These are phyloP conservation scores for Leptobrachium ailaonicum DNA, from an alignment of 2,113 vertebrate genomes.

Conservation along the genomic window DNA sequence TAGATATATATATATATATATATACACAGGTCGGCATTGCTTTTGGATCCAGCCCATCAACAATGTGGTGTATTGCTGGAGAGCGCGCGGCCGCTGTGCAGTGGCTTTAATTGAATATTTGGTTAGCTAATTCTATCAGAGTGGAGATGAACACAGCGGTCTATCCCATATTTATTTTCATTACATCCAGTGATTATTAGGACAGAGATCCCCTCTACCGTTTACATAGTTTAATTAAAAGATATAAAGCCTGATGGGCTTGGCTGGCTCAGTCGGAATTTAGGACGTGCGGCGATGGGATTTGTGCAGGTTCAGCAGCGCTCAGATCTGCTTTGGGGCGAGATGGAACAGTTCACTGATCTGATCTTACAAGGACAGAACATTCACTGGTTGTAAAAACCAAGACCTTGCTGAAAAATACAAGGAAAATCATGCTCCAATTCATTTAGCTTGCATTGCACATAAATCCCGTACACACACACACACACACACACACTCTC, in stretches of 20 bases:
- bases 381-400: background rate
- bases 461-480: too few relatives aligned
- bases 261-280: background rate
- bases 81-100: background rate
- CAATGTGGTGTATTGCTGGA: background rate
- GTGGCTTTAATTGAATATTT: constrained; percentile 18
- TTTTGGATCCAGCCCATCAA: too few relatives aligned
- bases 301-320: constrained; percentile 10
- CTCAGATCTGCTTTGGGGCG: background rate
- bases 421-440: too few relatives aligned
- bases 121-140: constrained; percentile 20
- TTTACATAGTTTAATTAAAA: constrained; percentile 2
- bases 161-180: constrained; percentile 19
- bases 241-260: background rate
- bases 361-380: background rate
- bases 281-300: background rate
- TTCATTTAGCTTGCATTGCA: too few relatives aligned
- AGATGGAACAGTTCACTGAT: constrained; percentile 4
- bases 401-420: too few relatives aligned
- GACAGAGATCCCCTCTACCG: background rate
- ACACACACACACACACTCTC: too few relatives aligned
- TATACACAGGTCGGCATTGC: too few relatives aligned
- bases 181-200: constrained; percentile 21
- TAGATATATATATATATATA: too few relatives aligned
- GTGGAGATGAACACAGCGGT: background rate